phyloP scores from a whole-genome alignment of 2,888 invertebrate species.

The Azorinus chamasolen region DNA sequence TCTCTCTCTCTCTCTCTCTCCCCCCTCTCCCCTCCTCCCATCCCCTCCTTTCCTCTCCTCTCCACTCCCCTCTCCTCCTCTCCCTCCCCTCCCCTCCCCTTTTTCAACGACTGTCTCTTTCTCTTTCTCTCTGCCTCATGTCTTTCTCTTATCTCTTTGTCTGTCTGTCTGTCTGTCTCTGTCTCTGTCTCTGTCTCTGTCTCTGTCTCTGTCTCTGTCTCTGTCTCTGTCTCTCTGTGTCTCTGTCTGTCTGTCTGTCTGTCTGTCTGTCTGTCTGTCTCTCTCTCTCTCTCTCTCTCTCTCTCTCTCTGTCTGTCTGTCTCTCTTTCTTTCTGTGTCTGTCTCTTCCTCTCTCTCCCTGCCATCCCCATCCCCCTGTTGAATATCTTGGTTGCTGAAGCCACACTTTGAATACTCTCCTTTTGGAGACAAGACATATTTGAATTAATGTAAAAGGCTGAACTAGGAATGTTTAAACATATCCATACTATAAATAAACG shows the following conservation, averaged over 20 bases:
- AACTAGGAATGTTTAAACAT: too few relatives aligned
- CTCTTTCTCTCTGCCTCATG: slow-evolving; percentile 11
- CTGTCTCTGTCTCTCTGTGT: slow-evolving; percentile 13
- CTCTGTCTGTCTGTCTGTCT: slow-evolving; percentile 18
- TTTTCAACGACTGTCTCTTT: slow-evolving; percentile 8
- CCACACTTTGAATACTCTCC: too few relatives aligned
- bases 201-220: neutral
- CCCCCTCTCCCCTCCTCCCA: slow-evolving; percentile 10
- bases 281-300: slow-evolving; percentile 15
- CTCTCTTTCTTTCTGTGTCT: slow-evolving; percentile 5
- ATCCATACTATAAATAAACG: too few relatives aligned
- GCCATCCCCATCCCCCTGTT: neutral
- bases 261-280: slow-evolving; percentile 25
- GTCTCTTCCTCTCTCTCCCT: too few relatives aligned
- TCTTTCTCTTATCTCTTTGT: slow-evolving; percentile 2
- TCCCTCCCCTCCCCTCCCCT: neutral
- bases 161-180: too few relatives aligned
- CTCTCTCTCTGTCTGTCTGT: slow-evolving; percentile 13
- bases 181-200: neutral
- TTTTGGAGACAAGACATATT: too few relatives aligned
- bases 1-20: slow-evolving; percentile 13
- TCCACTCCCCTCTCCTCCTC: neutral
- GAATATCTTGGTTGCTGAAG: too few relatives aligned
- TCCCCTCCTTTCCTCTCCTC: neutral
- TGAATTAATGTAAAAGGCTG: too few relatives aligned